Evolutionary conservation across 2,113 vertebrate species (phyloP).

Genomic region (Dasypus novemcinctus): DNA sequence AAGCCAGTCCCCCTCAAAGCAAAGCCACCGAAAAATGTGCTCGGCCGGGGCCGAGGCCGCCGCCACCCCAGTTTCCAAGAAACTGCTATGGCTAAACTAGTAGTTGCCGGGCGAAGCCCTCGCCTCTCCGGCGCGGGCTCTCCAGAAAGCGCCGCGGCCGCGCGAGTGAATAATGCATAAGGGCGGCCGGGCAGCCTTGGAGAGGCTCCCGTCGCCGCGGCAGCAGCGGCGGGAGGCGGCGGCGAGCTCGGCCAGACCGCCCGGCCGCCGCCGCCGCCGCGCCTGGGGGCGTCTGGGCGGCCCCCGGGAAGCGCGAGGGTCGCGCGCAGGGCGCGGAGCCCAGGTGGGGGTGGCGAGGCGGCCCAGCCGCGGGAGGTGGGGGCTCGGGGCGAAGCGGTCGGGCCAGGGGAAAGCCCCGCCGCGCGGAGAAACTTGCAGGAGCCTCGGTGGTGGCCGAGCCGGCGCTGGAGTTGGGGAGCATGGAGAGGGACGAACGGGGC

Average conservation of each 20-base stretch:
- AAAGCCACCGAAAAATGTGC: not conserved
- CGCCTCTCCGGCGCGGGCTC: slow-evolving; percentile 61
- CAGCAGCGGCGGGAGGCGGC: slow-evolving; percentile 48
- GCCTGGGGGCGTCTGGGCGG: slow-evolving; percentile 32
- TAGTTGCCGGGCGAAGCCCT: slow-evolving; percentile 77
- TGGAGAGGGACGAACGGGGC: not conserved
- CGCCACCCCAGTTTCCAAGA: slow-evolving; percentile 64
- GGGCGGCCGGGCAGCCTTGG: slow-evolving; percentile 56
- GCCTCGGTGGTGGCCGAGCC: slow-evolving; percentile 11
- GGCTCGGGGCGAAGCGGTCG: not conserved
- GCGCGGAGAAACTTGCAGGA: slow-evolving; percentile 42
- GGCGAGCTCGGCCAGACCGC: slow-evolving; percentile 54
- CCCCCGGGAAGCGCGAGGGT: not conserved
- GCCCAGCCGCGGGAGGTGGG: not conserved
- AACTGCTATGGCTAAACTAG: slow-evolving; percentile 59
- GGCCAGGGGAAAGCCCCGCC: not conserved
- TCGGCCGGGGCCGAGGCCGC: not conserved
- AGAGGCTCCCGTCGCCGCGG: slow-evolving; percentile 51
- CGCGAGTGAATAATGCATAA: slow-evolving; percentile 80
- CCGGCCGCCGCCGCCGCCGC: slow-evolving; percentile 34
- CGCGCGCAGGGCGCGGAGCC: not conserved
- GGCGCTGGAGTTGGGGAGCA: slow-evolving; percentile 29
- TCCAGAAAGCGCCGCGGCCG: slow-evolving; percentile 67
- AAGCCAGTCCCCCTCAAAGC: not conserved
- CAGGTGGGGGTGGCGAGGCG: not conserved